phyloP scores from a whole-genome alignment of 2,797 vertebrate genomes.

The Chiloscyllium punctatum region DNA sequence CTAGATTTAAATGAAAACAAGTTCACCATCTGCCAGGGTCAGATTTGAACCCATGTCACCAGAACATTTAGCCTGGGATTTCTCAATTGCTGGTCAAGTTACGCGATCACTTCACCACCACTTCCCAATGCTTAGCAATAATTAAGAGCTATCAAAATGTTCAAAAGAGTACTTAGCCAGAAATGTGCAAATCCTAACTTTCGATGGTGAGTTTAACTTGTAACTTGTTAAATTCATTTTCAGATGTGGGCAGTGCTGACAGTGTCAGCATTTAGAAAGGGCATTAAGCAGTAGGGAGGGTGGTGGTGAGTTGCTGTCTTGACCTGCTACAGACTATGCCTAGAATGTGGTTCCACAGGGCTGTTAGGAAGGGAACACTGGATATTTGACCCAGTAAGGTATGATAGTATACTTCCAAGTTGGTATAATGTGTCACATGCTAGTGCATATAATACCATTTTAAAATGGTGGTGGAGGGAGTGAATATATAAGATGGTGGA shows the following conservation, averaged over 20 bases:
- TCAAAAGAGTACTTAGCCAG: background rate
- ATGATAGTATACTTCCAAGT: background rate
- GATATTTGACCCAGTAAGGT: background rate
- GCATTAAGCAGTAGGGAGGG: background rate
- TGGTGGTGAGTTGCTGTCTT: background rate
- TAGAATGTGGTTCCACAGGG: background rate
- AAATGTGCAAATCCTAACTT: background rate
- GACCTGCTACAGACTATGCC: background rate
- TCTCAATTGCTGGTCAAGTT: too few species aligned
- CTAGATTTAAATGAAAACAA: too few species aligned
- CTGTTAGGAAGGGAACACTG: background rate
- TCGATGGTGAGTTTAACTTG: background rate
- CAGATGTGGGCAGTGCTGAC: background rate
- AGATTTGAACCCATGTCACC: too few species aligned
- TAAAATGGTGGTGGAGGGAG: background rate
- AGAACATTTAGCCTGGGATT: too few species aligned
- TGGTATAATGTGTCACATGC: background rate
- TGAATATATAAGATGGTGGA: background rate
- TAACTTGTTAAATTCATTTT: background rate
- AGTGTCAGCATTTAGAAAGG: background rate
- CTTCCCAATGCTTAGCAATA: background rate
- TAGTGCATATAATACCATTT: background rate
- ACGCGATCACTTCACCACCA: too few species aligned
- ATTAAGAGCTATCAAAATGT: background rate
- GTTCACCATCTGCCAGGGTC: too few species aligned